These are phyloP conservation scores for Poliocrania exsul DNA, from an alignment of 2,797 vertebrate species.

Conservation along the genomic window DNA sequence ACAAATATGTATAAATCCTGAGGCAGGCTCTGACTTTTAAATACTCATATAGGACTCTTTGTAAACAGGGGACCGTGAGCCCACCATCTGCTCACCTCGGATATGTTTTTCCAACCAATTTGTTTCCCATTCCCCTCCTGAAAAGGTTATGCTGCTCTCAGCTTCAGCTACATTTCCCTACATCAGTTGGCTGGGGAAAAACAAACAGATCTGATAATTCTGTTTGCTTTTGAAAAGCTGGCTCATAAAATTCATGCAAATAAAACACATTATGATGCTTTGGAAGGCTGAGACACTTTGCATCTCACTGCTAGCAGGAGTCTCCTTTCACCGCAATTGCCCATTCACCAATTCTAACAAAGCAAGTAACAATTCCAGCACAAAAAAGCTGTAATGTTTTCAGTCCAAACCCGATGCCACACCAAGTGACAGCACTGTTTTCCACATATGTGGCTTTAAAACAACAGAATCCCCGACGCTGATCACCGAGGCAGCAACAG, in stretches of 20 bases:
- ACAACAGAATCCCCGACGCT: background rate
- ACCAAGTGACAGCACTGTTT: background rate
- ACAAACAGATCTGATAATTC: background rate
- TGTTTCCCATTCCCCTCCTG: background rate
- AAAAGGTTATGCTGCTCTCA: background rate
- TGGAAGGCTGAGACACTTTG: background rate
- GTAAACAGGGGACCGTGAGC: background rate
- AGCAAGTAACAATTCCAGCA: background rate
- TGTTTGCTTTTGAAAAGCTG: background rate
- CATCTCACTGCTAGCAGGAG: background rate
- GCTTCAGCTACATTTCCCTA: background rate
- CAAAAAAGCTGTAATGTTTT: background rate
- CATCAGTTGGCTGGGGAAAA: background rate
- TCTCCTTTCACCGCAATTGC: background rate
- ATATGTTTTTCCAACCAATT: background rate
- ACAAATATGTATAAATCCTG: accelerated
- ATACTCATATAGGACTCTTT: background rate
- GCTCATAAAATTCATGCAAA: background rate
- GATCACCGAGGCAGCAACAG: background rate
- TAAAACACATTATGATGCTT: background rate
- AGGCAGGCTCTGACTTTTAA: background rate
- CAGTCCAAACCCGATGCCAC: background rate
- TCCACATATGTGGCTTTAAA: background rate
- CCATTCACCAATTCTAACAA: background rate
- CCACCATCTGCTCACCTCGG: background rate